Base-by-base conservation (phyloP, 2,113 vertebrate species). In the Pampusana beccarii region DNA sequence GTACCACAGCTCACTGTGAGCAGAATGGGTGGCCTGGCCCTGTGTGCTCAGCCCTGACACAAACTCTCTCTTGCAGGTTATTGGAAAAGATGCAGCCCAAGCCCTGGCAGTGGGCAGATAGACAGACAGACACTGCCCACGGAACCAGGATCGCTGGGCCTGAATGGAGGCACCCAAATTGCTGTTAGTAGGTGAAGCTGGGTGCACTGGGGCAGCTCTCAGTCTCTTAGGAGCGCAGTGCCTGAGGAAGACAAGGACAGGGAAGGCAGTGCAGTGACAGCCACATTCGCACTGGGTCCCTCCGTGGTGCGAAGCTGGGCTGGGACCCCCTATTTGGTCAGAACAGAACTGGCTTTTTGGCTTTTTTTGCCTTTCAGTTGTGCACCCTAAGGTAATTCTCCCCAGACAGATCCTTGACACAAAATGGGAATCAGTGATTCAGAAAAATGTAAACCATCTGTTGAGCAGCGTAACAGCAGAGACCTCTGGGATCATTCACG, bases 81-180 rank as follows among this genome's bases (percentile, higher is more conserved):
- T 5, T 88, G 66, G 65, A 53, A 36, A 79, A 74, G 31, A 13
- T 44, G 65, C 34, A 78, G 65, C 50, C 64, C 10, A 4, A 85
- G 60, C 60, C 19, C 18, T 61, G 54, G 56, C 0, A 0, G 10
- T 24, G 70, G 70, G 40, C 79, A 78, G 44, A 12, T 6, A 48
- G 73, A 40, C 58, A 65, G 19, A 33, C 2, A 79, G 54, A 34
- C 79, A 31, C 23, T 60, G 66, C 64, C 28, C 1, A 0, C 9
- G 65, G 46, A 67, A 1, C 42, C 42, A 60, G 77, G 33, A 33
- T 3, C 0, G 0, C 44, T 40, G 60, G 6, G n/a, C 10, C 36
- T 36, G 17, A 44, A 28, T 2, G 51, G 66, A 44, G 26, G 26
- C 11, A 44, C 25, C 19, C 1, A 2, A 29, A 17, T 4, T 3